Conservation (phyloP, 2,113 vertebrate genomes). For the Chiloscyllium plagiosum region DNA sequence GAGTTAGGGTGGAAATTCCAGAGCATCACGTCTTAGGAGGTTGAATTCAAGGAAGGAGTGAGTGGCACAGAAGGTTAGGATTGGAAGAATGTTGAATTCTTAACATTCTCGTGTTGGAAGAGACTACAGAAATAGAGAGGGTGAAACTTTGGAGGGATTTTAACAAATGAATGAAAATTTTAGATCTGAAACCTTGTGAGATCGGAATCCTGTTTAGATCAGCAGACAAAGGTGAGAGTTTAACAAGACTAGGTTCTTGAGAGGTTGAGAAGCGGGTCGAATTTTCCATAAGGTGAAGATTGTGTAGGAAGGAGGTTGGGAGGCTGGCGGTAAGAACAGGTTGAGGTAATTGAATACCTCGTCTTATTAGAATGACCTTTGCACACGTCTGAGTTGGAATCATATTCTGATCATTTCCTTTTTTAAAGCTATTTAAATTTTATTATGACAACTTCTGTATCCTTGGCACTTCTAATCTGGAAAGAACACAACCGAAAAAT, state of each 20-base stretch:
- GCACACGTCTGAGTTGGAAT: background rate
- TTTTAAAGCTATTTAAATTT: background rate
- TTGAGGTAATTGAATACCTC: background rate
- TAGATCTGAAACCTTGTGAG: background rate
- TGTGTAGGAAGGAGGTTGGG: background rate
- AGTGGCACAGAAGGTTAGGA: background rate
- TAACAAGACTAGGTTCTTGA: background rate
- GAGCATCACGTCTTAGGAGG: background rate
- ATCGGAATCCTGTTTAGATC: background rate
- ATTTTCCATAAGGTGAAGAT: background rate
- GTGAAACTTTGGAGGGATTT: background rate
- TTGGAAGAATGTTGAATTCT: background rate
- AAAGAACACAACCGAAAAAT: background rate
- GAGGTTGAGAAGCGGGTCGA: background rate
- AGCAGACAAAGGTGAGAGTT: background rate
- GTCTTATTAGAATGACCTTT: background rate
- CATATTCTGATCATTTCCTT: constrained; percentile 7
- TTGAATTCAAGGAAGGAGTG: background rate
- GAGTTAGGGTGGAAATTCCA: background rate
- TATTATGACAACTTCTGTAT: background rate
- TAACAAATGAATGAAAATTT: background rate
- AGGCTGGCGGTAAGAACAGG: background rate
- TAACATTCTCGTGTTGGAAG: background rate
- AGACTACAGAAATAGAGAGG: background rate
- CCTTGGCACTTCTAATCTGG: background rate